Evolutionary conservation across 2,888 invertebrate genomes (phyloP).

Genomic region (Pristionchus maxplancki): DNA sequence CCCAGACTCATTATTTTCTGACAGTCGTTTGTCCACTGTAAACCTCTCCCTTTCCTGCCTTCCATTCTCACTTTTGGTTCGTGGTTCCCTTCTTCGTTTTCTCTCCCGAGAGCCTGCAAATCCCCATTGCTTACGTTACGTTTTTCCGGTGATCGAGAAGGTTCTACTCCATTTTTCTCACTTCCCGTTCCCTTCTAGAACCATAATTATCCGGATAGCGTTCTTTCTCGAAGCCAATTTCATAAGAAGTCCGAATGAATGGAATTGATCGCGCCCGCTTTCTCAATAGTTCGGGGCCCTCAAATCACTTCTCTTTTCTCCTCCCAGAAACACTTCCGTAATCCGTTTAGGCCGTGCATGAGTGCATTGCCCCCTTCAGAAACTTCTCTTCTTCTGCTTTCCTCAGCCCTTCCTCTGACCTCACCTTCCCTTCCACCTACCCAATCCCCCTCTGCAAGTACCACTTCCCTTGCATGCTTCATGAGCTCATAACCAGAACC

Average conservation of each 20-base stretch:
- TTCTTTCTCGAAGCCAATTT: neutral
- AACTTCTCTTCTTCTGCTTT: neutral
- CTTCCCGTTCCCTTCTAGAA: neutral
- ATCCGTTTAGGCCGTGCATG: constrained; percentile 30
- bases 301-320: neutral
- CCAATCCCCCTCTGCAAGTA: constrained; percentile 11
- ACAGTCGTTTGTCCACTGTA: neutral
- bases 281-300: neutral
- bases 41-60: neutral
- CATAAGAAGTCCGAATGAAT: neutral
- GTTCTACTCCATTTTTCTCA: neutral
- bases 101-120: neutral
- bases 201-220: neutral
- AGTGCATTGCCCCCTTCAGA: constrained; percentile 11
- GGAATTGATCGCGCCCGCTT: neutral
- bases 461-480: neutral
- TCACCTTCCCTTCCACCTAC: constrained; percentile 26
- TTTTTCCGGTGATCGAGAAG: neutral
- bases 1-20: neutral
- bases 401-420: neutral
- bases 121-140: constrained; percentile 27
- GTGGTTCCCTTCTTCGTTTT: neutral
- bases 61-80: neutral
- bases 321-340: constrained; percentile 2
- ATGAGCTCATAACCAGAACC: neutral